Evolutionary conservation across 2,888 invertebrate species (phyloP).

Genomic region (Proisotoma minuta): DNA sequence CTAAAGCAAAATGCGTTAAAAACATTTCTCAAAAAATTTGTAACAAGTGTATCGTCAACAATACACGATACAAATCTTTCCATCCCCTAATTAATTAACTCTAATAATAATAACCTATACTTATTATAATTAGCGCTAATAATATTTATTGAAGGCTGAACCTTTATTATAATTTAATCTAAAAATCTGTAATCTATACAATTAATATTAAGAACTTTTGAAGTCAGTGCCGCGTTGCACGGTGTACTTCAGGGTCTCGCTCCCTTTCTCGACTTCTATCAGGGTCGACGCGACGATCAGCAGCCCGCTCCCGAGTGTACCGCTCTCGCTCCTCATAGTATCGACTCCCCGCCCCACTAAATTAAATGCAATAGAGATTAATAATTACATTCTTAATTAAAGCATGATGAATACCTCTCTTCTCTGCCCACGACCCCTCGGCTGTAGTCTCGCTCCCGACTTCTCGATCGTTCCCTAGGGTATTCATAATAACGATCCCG

Average conservation of each 20-base stretch:
- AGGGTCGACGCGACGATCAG: slow-evolving; percentile 58
- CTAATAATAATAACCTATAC: too few species aligned
- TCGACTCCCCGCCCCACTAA: slow-evolving; percentile 44
- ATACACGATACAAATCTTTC: too few species aligned
- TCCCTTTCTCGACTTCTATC: slow-evolving; percentile 56
- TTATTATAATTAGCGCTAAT: too few species aligned
- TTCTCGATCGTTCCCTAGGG: slow-evolving; percentile 72
- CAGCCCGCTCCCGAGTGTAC: slow-evolving; percentile 60
- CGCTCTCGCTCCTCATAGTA: slow-evolving; percentile 87
- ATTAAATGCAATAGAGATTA: not conserved
- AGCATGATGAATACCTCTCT: slow-evolving; percentile 57
- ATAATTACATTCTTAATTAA: slow-evolving; percentile 3
- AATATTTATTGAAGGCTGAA: too few species aligned
- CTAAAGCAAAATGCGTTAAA: too few species aligned
- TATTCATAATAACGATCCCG: slow-evolving; percentile 56
- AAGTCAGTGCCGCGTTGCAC: slow-evolving; percentile 41
- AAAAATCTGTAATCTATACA: too few species aligned
- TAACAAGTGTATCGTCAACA: too few species aligned
- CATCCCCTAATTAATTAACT: too few species aligned
- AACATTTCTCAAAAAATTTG: too few species aligned
- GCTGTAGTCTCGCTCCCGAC: slow-evolving; percentile 72
- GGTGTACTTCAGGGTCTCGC: slow-evolving; percentile 50
- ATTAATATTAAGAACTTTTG: not conserved
- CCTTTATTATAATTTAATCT: too few species aligned
- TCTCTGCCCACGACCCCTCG: slow-evolving; percentile 64